Conservation (phyloP, 2,888 invertebrate genomes). For the Acholoe squamosa region DNA sequence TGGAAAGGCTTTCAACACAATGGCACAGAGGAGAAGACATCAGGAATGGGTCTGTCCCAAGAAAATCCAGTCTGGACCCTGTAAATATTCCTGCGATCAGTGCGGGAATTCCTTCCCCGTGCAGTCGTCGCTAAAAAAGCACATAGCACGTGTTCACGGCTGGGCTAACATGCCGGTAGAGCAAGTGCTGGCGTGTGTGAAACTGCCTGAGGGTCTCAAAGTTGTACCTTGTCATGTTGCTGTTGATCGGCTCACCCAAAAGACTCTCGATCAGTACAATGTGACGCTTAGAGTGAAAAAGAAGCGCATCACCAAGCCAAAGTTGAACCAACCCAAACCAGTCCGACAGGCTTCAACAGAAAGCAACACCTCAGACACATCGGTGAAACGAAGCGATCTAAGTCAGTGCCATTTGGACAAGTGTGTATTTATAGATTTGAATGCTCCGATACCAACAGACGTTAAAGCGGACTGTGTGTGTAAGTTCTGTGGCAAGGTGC, state of each 20-base stretch:
- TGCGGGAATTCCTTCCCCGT: constrained; percentile 53
- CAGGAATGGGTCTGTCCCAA: constrained; percentile 66
- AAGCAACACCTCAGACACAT: constrained; percentile 35
- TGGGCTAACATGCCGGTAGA: constrained; percentile 57
- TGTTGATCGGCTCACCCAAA: constrained; percentile 14
- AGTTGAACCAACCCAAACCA: not conserved
- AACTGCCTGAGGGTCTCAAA: constrained; percentile 53
- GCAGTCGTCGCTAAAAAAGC: constrained; percentile 50
- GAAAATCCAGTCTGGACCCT: constrained; percentile 59
- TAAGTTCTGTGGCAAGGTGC: constrained; percentile 56
- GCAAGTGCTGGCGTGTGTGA: constrained; percentile 50
- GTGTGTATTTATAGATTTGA: constrained; percentile 55
- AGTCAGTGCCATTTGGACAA: constrained; percentile 56
- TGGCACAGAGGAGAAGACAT: constrained; percentile 67
- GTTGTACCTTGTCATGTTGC: constrained; percentile 38
- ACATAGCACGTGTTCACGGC: constrained; percentile 49
- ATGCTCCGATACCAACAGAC: constrained; percentile 28
- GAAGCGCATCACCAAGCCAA: constrained; percentile 59
- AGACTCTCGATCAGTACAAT: constrained; percentile 49
- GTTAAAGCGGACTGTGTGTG: constrained; percentile 55
- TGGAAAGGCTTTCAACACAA: constrained; percentile 63
- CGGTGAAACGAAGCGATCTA: not conserved
- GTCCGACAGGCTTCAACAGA: constrained; percentile 34
- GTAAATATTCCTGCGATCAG: constrained; percentile 50
- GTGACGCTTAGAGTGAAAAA: constrained; percentile 61